Percentiles rank a stretch among this genome's conserved stretches.
phyloP scores from a whole-genome alignment of 1,140 invertebrate species.

The Hypsibius dujardini region DNA sequence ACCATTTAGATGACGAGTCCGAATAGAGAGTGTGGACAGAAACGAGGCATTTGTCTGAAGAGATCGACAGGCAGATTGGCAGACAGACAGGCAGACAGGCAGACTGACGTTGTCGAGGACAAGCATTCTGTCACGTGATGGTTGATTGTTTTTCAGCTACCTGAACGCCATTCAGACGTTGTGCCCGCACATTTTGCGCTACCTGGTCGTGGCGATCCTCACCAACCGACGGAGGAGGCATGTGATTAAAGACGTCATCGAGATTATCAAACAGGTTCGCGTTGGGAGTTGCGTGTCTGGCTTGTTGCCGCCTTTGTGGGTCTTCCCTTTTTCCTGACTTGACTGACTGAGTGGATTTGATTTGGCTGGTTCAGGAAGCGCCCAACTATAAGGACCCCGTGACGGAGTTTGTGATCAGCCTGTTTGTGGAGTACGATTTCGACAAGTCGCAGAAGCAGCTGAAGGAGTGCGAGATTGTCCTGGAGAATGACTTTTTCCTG shows the following conservation, averaged over 20 bases:
- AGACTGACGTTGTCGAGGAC: background rate
- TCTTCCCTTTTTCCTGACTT: no score
- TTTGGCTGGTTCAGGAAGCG: constrained; percentile 49
- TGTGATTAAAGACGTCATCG: constrained; percentile 82
- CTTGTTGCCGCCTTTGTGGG: no score
- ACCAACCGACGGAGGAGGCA: constrained; percentile 59
- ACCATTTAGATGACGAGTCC: constrained; percentile 17
- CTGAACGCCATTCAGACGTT: constrained; percentile 97
- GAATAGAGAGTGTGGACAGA: no score
- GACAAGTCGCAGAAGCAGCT: constrained; percentile 91
- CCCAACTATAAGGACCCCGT: constrained; percentile 97
- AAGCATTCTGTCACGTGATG: constrained; percentile 27
- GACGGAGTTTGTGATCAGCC: constrained; percentile 93
- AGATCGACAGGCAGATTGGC: no score
- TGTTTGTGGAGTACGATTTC: constrained; percentile 99
- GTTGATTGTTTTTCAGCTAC: no score
- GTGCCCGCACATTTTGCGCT: constrained; percentile 93
- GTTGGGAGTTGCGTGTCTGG: background rate
- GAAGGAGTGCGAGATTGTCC: constrained; percentile 82
- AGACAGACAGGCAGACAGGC: background rate
- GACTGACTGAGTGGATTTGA: background rate
- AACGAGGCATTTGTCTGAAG: constrained; percentile 17
- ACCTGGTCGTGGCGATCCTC: constrained; percentile 91
- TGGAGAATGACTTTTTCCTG: constrained; percentile 93
- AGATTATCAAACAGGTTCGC: constrained; percentile 82